Percentiles rank a stretch among this genome's conserved stretches.
Evolutionary conservation across 2,797 vertebrate species (phyloP).

Genomic region (Parauchenoglanis ngamensis): DNA sequence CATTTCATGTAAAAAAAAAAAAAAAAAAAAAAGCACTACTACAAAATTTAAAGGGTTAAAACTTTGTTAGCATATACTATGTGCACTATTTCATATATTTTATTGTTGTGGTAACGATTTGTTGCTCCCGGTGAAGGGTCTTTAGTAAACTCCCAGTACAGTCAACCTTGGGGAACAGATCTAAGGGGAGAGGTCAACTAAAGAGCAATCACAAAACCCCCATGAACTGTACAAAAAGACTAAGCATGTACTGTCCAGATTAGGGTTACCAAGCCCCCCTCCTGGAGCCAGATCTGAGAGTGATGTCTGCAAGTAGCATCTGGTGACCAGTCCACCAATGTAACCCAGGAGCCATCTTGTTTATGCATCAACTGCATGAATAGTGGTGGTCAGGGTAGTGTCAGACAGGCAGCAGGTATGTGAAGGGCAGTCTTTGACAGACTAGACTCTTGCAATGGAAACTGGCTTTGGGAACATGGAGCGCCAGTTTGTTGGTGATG

Average conservation of each 20-base stretch:
- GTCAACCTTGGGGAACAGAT: not conserved
- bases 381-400: no score
- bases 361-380: not conserved
- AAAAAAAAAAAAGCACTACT: not conserved
- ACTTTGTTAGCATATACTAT: not conserved
- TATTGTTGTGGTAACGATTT: not conserved
- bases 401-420: not conserved
- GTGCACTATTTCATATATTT: not conserved
- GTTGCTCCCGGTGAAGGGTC: not conserved
- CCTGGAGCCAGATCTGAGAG: not conserved
- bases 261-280: not conserved
- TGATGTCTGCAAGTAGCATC: not conserved
- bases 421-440: not conserved
- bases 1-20: not conserved
- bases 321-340: not conserved
- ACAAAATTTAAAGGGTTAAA: not conserved
- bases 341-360: not conserved
- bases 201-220: not conserved
- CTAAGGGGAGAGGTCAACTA: not conserved
- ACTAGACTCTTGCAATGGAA: not conserved
- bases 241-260: not conserved
- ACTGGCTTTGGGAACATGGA: not conserved
- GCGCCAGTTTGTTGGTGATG: not conserved
- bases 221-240: not conserved
- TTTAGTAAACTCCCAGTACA: not conserved